Base-by-base conservation (phyloP, 2,797 vertebrate genomes). In the Lacerta bilineata region DNA sequence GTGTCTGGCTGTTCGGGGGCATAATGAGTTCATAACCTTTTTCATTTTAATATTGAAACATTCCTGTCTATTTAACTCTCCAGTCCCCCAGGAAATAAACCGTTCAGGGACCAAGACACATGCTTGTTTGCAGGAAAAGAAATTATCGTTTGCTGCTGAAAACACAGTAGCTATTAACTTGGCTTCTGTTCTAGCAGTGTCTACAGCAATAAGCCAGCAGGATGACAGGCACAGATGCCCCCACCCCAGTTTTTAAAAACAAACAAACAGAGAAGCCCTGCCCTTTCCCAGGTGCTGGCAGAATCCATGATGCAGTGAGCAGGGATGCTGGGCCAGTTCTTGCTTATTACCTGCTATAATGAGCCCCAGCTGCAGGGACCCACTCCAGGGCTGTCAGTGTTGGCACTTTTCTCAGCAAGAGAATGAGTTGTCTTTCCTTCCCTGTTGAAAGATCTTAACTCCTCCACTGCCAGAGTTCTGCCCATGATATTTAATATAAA, bases 321-420 rank as follows among this genome's bases (percentile, higher is more conserved):
- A 33, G 80, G 1, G 7, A 25, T 43, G 33, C 74, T 89, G 29
- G 15, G 5, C 23, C 3, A 87, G 17, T 3, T 90, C 8, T 85
- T 88, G 79, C 46, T 84, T 68, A 8, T 43, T 84, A 0, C 71
- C 15, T 85, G 85, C 18, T 76, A 74, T 74, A 68, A 83, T 6
- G 18, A 71, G 27, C 25, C 59, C 15, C 69, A 87, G 72, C 81
- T 46, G 15, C 59, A 89, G 43, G 81, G 20, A 61, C 2, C 0
- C 11, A 36, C 43, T 87, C 83, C 74, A 87, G 36, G 23, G n/a
- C 83, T 89, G 61, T 29, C 72, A 83, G 71, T n/a, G 64, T 18
- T 36, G 81, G 36, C 11, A 41, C 3, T 5, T 68, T 39, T 61
- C 13, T 71, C 27, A 69, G 18, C 29, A 59, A 29, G 4, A 55